Percentiles rank a stretch among this genome's conserved stretches.
Evolutionary conservation across 2,888 invertebrate genomes (phyloP).

Genomic region (Steinernema carpocapsae): DNA sequence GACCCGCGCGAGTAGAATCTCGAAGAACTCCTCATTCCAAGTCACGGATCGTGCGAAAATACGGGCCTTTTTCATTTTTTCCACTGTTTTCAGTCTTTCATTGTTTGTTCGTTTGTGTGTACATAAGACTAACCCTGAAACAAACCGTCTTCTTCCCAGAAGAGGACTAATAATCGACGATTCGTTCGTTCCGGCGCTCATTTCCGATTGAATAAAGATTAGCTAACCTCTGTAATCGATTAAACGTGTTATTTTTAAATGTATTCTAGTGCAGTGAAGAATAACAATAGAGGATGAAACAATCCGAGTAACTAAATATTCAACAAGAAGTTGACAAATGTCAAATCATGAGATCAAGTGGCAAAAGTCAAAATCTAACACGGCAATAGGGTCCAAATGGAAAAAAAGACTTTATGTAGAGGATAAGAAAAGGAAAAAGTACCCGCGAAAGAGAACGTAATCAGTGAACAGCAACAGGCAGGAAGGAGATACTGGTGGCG

Average conservation of each 20-base stretch:
- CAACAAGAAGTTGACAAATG: slow-evolving; percentile 15
- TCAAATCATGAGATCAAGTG: too few species aligned
- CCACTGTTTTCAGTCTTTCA: slow-evolving; percentile 7
- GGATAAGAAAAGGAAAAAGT: neutral
- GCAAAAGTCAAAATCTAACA: too few species aligned
- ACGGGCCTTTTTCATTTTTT: slow-evolving; percentile 6
- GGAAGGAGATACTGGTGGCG: neutral
- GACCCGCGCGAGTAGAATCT: slow-evolving; percentile 40
- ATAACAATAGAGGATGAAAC: neutral
- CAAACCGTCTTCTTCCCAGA: neutral
- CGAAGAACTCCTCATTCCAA: neutral
- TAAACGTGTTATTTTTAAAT: neutral
- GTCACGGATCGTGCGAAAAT: neutral
- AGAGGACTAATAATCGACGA: slow-evolving; percentile 25
- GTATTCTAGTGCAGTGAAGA: neutral
- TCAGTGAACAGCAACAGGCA: slow-evolving; percentile 7
- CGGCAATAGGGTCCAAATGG: too few species aligned
- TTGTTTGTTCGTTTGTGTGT: slow-evolving; percentile 1
- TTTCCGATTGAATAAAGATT: slow-evolving; percentile 13
- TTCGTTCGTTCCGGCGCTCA: slow-evolving; percentile 12
- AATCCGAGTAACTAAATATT: neutral
- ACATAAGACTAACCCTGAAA: slow-evolving; percentile 4
- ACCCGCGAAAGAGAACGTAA: slow-evolving; percentile 1
- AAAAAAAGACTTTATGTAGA: neutral
- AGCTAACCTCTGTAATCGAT: neutral